Evolutionary conservation across 2,888 invertebrate genomes (phyloP), one percentile per base, ranked within the genome.

Genomic region (Campoletis raptor): DNA sequence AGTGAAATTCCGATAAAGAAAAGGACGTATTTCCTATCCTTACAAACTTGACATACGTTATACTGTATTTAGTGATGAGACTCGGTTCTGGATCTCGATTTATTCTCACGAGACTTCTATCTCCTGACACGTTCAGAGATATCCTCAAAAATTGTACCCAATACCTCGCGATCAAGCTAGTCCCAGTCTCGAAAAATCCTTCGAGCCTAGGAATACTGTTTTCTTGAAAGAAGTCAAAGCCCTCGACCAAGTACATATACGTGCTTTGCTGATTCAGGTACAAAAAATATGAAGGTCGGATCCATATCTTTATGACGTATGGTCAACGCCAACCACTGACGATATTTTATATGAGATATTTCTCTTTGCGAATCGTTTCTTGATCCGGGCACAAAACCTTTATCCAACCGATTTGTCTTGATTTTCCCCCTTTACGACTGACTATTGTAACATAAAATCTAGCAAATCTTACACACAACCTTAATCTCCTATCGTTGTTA

Each of bases 351-450:
- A 64, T 12, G 78, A 37, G 61, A 69, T 74, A 61, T 64, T 69
- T 82, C 36, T 67, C 52, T 57, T 67, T n/a, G 37, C 24, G 66
- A 64, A 85, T 81, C 67, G 72, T 40, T 81, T 85, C 73, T 66
- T 67, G 72, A 85, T 81, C 77, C 76, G 9, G 37, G 36, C 3
- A 12, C 21, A n/a, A 70, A 42, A 45, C 69, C 73, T 40, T 48
- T 81, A 66, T 30, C 36, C 21, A 42, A 57, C 40, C 45, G 64
- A 83, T 82, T 85, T 79, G 70, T 85, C 54, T 69, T 85, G 24
- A 61, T 78, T 78, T 79, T 45, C 42, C 18, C 54, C 15, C 45
- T 69, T 45, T 74, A 45, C 74, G 48, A n/a, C 37, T 67, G 42
- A 67, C 67, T 37, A 40, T 52, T 24, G 37, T 37, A 67, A 18